Evolutionary conservation across 2,797 vertebrate species (phyloP).

Genomic region (Fringilla coelebs): DNA sequence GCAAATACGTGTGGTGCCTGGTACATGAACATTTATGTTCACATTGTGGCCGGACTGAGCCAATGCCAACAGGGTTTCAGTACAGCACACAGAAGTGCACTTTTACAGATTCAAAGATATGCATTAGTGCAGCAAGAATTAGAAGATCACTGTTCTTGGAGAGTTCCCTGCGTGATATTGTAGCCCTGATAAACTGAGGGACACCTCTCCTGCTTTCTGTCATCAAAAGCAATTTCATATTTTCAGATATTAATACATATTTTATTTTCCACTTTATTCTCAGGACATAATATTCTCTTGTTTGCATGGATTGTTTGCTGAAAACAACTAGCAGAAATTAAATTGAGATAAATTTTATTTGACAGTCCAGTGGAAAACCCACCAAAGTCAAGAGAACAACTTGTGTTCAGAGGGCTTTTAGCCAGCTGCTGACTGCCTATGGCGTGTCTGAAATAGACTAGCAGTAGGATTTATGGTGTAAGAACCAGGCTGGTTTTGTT

Average conservation of each 20-base stretch:
- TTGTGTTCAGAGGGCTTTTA: neutral
- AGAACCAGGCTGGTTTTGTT: neutral
- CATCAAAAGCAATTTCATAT: neutral
- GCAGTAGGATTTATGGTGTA: neutral
- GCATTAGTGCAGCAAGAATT: neutral
- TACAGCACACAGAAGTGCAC: neutral
- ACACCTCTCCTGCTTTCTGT: neutral
- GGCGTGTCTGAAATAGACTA: neutral
- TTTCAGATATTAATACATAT: neutral
- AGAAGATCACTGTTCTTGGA: neutral
- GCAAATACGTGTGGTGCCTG: constrained; percentile 28
- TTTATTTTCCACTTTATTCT: neutral
- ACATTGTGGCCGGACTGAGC: neutral
- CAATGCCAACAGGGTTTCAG: neutral
- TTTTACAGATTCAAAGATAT: neutral
- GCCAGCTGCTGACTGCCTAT: neutral
- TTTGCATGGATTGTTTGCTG: neutral
- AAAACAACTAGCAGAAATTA: neutral
- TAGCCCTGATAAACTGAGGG: neutral
- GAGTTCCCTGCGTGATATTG: neutral
- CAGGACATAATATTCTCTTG: neutral
- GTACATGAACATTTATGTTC: neutral
- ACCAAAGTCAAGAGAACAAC: neutral
- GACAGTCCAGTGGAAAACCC: neutral
- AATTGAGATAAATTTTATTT: neutral